These are phyloP conservation scores for Oxytorus armatus DNA, from an alignment of 2,888 invertebrate species.

Conservation along the genomic window DNA sequence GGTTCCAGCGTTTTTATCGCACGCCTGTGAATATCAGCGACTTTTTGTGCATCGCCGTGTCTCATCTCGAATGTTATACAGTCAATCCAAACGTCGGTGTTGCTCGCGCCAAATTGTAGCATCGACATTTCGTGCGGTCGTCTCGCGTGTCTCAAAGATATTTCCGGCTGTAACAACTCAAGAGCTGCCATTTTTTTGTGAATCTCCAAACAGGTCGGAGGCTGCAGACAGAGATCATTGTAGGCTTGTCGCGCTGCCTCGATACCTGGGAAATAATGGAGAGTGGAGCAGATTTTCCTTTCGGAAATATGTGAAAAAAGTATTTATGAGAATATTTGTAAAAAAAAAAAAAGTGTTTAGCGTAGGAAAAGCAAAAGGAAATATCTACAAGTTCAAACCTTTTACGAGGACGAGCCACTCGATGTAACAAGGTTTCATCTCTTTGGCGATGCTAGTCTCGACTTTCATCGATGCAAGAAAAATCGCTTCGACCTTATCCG, in stretches of 20 bases:
- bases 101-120: conserved; percentile 88
- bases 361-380: neutral
- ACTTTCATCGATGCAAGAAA: conserved; percentile 85
- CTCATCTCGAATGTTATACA: conserved; percentile 90
- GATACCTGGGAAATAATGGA: conserved; percentile 81
- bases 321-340: neutral
- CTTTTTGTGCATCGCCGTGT: conserved; percentile 86
- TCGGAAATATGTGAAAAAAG: no score
- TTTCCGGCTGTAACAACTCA: conserved; percentile 83
- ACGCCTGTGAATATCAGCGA: conserved; percentile 87
- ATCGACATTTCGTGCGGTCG: conserved; percentile 87
- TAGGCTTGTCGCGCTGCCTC: conserved; percentile 88
- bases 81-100: conserved; percentile 90
- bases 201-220: conserved; percentile 87
- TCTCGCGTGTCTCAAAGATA: conserved; percentile 80
- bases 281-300: neutral
- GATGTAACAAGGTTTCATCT: conserved; percentile 87
- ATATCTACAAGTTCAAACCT: conserved; percentile 72
- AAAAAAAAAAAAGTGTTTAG: no score
- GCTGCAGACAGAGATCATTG: conserved; percentile 86
- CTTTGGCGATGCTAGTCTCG: conserved; percentile 85
- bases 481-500: conserved; percentile 82
- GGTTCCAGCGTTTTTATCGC: conserved; percentile 87
- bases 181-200: conserved; percentile 87
- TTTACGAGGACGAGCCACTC: conserved; percentile 86